These are phyloP conservation scores for Nesospiza acunhae DNA, from an alignment of 2,113 vertebrate species.

Conservation along the genomic window DNA sequence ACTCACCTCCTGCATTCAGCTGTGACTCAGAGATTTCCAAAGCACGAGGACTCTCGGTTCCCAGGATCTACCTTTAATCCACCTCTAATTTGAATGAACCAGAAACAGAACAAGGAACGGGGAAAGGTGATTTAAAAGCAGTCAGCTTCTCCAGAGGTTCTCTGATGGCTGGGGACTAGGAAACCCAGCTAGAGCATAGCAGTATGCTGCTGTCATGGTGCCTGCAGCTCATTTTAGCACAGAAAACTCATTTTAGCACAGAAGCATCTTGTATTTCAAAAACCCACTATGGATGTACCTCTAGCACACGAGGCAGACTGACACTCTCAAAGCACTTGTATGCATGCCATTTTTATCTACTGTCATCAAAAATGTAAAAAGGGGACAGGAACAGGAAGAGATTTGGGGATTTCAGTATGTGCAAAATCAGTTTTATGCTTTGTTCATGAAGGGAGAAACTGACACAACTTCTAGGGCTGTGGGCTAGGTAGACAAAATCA, in stretches of 20 bases:
- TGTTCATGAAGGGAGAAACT: background rate
- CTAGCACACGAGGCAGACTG: background rate
- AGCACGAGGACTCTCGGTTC: background rate
- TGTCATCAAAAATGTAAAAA: background rate
- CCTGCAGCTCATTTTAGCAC: background rate
- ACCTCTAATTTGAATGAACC: conserved; percentile 24
- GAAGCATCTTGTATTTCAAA: background rate
- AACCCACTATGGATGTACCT: background rate
- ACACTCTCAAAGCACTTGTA: background rate
- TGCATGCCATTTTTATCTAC: background rate
- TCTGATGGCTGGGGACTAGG: background rate
- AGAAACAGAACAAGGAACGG: background rate
- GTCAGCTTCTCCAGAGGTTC: background rate
- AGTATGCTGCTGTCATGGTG: background rate
- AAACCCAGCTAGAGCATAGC: background rate
- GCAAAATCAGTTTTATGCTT: background rate
- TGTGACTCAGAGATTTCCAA: conserved; percentile 9
- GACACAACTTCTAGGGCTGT: no score
- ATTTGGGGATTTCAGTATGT: background rate
- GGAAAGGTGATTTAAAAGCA: background rate
- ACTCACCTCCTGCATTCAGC: background rate
- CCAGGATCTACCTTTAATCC: background rate
- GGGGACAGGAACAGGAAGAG: background rate
- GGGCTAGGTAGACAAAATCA: background rate
- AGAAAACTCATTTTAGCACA: background rate